Evolutionary conservation across 1,140 invertebrate genomes (phyloP).

Genomic region (Lithobius niger): DNA sequence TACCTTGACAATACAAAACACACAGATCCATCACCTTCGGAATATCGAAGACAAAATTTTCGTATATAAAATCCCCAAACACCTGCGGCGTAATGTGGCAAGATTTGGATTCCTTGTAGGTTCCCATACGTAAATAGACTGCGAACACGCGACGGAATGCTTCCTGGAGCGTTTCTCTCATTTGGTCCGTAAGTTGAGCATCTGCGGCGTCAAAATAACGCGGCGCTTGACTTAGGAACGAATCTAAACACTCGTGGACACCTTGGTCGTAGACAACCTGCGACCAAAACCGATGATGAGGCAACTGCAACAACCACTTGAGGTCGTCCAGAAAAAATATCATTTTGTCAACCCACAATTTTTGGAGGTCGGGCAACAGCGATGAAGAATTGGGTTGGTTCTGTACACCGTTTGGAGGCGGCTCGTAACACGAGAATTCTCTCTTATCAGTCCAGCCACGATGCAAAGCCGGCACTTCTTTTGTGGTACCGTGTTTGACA

Average conservation of each 20-base stretch:
- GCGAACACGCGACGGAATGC: conserved; percentile 49
- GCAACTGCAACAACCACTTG: conserved; percentile 32
- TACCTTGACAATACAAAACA: conserved; percentile 53
- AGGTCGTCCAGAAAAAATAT: conserved; percentile 41
- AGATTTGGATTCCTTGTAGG: conserved; percentile 53
- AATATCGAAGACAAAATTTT: conserved; percentile 65
- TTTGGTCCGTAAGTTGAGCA: conserved; percentile 25
- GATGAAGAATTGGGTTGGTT: background rate
- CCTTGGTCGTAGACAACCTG: conserved; percentile 52
- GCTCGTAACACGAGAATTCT: background rate
- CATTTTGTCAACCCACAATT: conserved; percentile 43
- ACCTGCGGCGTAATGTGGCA: conserved; percentile 45
- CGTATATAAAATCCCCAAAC: conserved; percentile 55
- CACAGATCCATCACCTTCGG: conserved; percentile 65
- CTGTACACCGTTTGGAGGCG: background rate
- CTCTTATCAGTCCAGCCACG: conserved; percentile 24
- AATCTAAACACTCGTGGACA: conserved; percentile 48
- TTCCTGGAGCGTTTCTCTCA: conserved; percentile 34
- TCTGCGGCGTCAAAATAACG: conserved; percentile 45
- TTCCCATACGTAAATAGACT: conserved; percentile 53
- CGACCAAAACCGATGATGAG: conserved; percentile 60
- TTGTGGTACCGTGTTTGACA: too few species aligned
- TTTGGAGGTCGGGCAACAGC: conserved; percentile 18
- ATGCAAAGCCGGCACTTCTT: too few species aligned
- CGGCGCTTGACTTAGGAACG: conserved; percentile 55